Conservation (phyloP, 2,888 invertebrate genomes). For the Sylvicola cinctus region DNA sequence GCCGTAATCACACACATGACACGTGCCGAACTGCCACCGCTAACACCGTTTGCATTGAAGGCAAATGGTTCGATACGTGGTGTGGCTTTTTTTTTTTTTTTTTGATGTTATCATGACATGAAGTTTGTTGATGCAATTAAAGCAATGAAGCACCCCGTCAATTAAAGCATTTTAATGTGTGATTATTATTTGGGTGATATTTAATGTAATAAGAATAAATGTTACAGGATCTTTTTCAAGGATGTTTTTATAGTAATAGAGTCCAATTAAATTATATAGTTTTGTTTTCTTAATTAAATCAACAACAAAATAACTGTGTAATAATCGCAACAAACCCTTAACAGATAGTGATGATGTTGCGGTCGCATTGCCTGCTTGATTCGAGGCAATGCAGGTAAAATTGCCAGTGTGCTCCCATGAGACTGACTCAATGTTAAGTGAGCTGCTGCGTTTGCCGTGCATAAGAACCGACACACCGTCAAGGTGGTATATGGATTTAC, state of each 20-base stretch:
- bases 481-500: constrained; percentile 14
- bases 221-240: no score
- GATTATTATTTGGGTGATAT: no score
- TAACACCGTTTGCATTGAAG: constrained; percentile 28
- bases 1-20: constrained; percentile 45
- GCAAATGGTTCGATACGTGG: constrained; percentile 32
- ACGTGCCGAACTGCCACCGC: constrained; percentile 29
- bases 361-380: constrained; percentile 31
- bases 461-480: constrained; percentile 18
- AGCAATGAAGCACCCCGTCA: no score
- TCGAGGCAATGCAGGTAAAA: constrained; percentile 35
- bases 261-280: no score
- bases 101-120: no score
- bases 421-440: constrained; percentile 40
- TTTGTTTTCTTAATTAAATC: no score
- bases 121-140: no score
- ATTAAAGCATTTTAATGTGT: no score
- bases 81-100: constrained; percentile 16
- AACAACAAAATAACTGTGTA: no score
- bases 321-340: constrained; percentile 29
- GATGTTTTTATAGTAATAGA: no score
- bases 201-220: no score
- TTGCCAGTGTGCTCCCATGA: constrained; percentile 39
- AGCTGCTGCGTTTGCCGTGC: constrained; percentile 35
- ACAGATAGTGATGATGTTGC: constrained; percentile 32